Base-by-base conservation (phyloP, 53 echinoderm and acorn worm genomes). In the Paelopatides confundens region DNA sequence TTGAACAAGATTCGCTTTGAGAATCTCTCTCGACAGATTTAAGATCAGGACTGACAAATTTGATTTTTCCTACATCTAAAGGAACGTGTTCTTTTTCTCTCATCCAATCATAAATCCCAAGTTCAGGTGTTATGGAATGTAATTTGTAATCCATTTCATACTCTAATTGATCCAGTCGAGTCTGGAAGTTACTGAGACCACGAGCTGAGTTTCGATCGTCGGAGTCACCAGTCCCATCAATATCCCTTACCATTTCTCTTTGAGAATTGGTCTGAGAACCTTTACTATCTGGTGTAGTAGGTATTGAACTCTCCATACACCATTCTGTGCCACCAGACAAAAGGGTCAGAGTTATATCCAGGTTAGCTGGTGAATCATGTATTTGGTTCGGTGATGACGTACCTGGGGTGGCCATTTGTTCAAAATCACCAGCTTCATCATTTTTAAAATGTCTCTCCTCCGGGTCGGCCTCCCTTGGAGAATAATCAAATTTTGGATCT, bases 51-150 rank as follows among this genome's bases (percentile, higher is more conserved):
- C 46, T 83, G 17, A 27, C 47, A 32, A 83, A 83, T 37, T 63
- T 83, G 23, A 83, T 83, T 36, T 32, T 31, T 21, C 63, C 46
- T 23, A 65, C 29, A 63, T 83, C 84, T 31, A 81, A 35, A 12
- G 81, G 58, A 52, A 31, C 32, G 30, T 81, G 81, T 53, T 81
- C 81, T 35, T 38, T 63, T 7, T 37, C 84, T 23, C 64, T 83
- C 34, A 83, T 83, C 84, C 84, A 83, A 65, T 83, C 65, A 36
- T 38, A 26, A 12, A 65, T 40, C 21, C 84, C 84, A 18, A 83
- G 36, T 63, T 83, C 63, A 40, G 81, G 24, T 9, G 81, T 53
- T 15, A 83, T 65, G 14, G 51, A 8, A 27, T 79, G 79, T 23
- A 79, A 14, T 24, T 74, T 74, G 14, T 33, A 40, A 46, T 74